Conservation (phyloP, 2,797 vertebrate genomes). For the Holocentrus rufus region DNA sequence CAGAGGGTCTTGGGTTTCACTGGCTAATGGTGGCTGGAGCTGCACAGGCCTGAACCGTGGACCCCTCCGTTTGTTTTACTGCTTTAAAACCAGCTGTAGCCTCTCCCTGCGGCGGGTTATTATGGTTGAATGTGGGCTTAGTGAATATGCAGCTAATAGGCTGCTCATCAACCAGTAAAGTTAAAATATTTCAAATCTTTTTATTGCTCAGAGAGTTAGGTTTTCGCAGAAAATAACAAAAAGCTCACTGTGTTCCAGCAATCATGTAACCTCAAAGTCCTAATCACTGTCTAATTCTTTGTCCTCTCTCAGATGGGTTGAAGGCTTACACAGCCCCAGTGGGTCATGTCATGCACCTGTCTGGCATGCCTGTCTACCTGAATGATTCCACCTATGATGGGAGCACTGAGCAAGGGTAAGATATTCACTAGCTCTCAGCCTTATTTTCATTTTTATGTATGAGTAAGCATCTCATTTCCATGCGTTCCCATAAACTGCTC, state of each 20-base stretch:
- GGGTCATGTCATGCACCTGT: conserved; percentile 88
- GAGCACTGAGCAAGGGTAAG: conserved; percentile 86
- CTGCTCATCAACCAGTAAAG: not conserved
- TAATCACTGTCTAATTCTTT: conserved; percentile 12
- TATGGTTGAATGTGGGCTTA: conserved; percentile 32
- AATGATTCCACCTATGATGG: conserved; percentile 96
- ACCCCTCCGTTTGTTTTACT: conserved; percentile 59
- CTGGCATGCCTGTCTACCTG: conserved; percentile 82
- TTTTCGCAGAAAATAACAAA: not conserved
- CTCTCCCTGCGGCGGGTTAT: conserved; percentile 33
- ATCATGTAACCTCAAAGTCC: not conserved
- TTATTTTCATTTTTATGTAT: conserved; percentile 27
- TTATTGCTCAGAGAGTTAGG: not conserved
- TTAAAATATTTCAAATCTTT: conserved; percentile 3
- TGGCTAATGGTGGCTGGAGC: conserved; percentile 45
- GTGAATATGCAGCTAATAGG: not conserved
- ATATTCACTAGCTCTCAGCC: not conserved
- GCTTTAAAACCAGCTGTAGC: conserved; percentile 49
- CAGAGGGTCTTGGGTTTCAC: conserved; percentile 54
- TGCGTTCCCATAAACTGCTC: conserved; percentile 9
- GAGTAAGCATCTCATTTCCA: conserved; percentile 32
- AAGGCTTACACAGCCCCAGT: conserved; percentile 89
- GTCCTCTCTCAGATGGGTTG: conserved; percentile 83
- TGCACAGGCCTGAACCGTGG: conserved; percentile 17
- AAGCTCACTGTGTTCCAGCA: conserved; percentile 16